Evolutionary conservation across 1,140 invertebrate genomes (phyloP).

Genomic region (Mya arenaria): DNA sequence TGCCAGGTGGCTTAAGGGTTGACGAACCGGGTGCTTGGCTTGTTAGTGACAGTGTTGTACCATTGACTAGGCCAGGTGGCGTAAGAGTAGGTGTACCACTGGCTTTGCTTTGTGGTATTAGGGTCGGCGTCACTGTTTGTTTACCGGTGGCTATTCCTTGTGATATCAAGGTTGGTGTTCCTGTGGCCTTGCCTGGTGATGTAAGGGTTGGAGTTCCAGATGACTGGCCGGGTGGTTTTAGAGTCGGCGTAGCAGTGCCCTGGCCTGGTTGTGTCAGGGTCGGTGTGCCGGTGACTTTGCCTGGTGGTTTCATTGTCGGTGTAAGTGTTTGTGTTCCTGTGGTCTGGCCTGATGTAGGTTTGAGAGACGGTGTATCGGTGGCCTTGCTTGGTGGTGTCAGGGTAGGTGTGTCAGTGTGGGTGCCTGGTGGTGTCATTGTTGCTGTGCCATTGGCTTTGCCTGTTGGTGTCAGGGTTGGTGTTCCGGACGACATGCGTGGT

Average conservation of each 20-base stretch:
- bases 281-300: not conserved
- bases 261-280: not conserved
- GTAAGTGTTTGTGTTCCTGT: not conserved
- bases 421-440: not conserved
- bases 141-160: too few species aligned
- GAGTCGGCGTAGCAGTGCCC: not conserved
- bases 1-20: not conserved
- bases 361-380: not conserved
- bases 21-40: too few species aligned
- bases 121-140: too few species aligned
- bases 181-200: not conserved
- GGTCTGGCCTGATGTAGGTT: slow-evolving; percentile 14
- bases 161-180: too few species aligned
- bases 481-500: not conserved
- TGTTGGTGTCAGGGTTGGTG: not conserved
- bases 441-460: not conserved
- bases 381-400: not conserved
- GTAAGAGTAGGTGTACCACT: not conserved
- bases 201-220: not conserved
- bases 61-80: too few species aligned
- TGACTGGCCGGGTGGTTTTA: not conserved
- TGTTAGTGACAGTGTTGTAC: too few species aligned
- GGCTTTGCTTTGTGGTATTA: not conserved
- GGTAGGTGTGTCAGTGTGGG: not conserved
- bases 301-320: not conserved